A percentile compares a stretch with the other conserved stretches of the same genome.
These are phyloP conservation scores for Scalopus aquaticus DNA, from an alignment of 2,113 vertebrate species.

Conservation along the genomic window DNA sequence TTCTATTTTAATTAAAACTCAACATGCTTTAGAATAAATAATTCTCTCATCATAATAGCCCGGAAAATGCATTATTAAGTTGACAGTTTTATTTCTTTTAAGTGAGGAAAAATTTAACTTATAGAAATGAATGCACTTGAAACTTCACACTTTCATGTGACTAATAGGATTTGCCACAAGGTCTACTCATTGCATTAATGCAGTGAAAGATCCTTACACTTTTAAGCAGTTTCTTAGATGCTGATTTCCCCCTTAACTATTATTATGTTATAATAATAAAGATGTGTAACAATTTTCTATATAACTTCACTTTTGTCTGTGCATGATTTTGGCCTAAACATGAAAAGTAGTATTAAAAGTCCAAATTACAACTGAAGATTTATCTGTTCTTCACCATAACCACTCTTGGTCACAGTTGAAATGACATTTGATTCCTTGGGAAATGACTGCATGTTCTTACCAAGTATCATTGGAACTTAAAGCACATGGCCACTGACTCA, in stretches of 20 bases:
- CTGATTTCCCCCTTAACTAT: not conserved
- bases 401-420: not conserved
- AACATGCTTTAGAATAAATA: constrained; percentile 12
- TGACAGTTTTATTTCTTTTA: constrained; percentile 18
- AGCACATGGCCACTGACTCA: not conserved
- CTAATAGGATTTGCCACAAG: not conserved
- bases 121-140: constrained; percentile 21
- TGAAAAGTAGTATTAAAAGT: constrained; percentile 36
- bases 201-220: not conserved
- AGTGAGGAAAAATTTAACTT: constrained; percentile 18
- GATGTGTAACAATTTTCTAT: not conserved
- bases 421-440: not conserved
- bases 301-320: not conserved
- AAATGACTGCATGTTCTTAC: not conserved
- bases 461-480: not conserved
- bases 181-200: not conserved
- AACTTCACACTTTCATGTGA: not conserved
- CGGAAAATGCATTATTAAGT: not conserved
- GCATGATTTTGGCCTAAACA: not conserved
- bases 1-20: constrained; percentile 51
- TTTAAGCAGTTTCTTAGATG: not conserved
- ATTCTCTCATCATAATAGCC: not conserved
- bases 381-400: not conserved
- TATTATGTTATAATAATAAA: not conserved
- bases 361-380: not conserved